Evolutionary conservation across 2,888 invertebrate species (phyloP).

Genomic region (Nebria brevicollis): DNA sequence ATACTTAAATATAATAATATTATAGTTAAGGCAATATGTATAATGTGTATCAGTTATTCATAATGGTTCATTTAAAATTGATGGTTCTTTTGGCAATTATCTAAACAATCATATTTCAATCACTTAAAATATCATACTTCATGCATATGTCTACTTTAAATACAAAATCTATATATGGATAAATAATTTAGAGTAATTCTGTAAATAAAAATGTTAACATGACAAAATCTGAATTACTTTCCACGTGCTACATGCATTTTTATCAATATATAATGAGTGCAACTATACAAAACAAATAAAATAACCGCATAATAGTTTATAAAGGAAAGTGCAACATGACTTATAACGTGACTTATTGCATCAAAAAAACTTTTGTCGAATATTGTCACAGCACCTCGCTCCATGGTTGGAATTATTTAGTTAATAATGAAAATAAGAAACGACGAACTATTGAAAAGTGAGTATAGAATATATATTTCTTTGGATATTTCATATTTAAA

Average conservation of each 20-base stretch:
- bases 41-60: neutral
- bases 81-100: neutral
- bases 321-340: neutral
- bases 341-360: neutral
- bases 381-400: neutral
- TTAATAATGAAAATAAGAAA: neutral
- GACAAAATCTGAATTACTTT: no score
- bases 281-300: neutral
- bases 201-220: no score
- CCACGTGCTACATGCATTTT: no score
- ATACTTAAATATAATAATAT: no score
- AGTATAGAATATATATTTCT: neutral
- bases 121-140: neutral
- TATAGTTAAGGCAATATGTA: neutral
- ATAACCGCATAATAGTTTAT: neutral
- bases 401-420: constrained; percentile 9
- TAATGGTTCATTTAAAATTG: neutral
- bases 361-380: neutral
- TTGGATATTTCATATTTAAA: neutral
- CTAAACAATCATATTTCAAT: neutral
- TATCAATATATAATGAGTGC: neutral
- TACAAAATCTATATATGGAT: no score
- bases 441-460: constrained; percentile 15
- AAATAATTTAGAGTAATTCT: no score
- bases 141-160: no score